Base-by-base conservation (phyloP, 2,113 vertebrate species). In the Motacilla alba region DNA sequence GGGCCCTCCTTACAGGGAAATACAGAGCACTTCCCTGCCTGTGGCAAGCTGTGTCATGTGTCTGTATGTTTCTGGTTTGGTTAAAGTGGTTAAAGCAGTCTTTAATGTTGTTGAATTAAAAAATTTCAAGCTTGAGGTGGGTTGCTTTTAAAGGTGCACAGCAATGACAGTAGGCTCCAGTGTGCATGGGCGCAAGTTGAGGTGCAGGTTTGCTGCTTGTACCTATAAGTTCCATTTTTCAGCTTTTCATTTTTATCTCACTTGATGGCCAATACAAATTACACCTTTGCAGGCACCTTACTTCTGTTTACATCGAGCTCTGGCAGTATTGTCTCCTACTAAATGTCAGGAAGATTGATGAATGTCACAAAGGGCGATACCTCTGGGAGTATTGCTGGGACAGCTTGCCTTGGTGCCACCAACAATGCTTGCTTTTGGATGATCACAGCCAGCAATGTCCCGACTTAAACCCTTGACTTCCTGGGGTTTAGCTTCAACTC, bases 1-100 rank as follows among this genome's bases (percentile, higher is more conserved):
- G 94, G 70, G 87, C 94, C 49, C 43, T 95, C 84, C 94, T 93
- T 82, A 17, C 85, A 86, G 83, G 81, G 93, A 95, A 96, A 95
- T 81, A 78, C 79, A 64, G 73, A 72, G 64, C 75, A 30, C 56
- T 92, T 94, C 92, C 33, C 81, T 92, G 94, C 94, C 95, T 84
- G 56, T 3, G 2, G 81, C 92, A 95, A 58, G 47, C 83, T 89
- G 28, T 44, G 69, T 50, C 5, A 1, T 72, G 37, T 62, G 55
- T 43, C 37, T 39, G 13, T n/a, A 31, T 70, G 59, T 28, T 92
- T 74, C 70, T 89, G 69, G n/a, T 94, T 96, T 87, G 75, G 73
- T 84, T 74, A 10, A 33, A 86, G 63, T 59, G 44, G 52, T 64
- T 80, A 31, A 55, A 76, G 59, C 77, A 73, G 33, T 23, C 44